Evolutionary conservation across 2,888 invertebrate genomes (phyloP).

Genomic region (Temnothorax ravouxi): DNA sequence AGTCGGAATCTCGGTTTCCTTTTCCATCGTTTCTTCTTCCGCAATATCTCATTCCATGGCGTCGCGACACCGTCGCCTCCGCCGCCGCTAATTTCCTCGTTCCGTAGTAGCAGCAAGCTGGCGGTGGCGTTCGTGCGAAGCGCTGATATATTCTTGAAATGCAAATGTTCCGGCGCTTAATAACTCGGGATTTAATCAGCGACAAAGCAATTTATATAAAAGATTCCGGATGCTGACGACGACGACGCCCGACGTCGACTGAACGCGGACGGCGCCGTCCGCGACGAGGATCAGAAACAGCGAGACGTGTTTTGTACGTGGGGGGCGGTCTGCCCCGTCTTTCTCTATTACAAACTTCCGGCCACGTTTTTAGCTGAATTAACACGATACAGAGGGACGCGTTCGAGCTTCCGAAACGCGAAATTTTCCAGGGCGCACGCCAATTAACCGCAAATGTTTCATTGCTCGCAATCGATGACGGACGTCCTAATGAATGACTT

Average conservation of each 20-base stretch:
- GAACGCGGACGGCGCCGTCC: constrained; percentile 31
- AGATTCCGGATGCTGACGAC: constrained; percentile 57
- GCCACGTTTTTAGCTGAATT: constrained; percentile 70
- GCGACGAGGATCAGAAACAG: background rate
- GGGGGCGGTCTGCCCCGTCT: constrained; percentile 19
- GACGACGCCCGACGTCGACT: constrained; percentile 26
- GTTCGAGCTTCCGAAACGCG: background rate
- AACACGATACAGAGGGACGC: constrained; percentile 39
- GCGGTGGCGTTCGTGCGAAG: constrained; percentile 14
- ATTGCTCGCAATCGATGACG: background rate
- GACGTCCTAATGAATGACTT: constrained; percentile 29
- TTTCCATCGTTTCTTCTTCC: constrained; percentile 29
- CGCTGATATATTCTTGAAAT: constrained; percentile 70
- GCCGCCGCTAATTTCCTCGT: constrained; percentile 53
- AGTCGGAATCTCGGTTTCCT: constrained; percentile 37
- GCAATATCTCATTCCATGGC: constrained; percentile 55
- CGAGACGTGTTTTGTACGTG: constrained; percentile 35
- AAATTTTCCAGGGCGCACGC: constrained; percentile 7
- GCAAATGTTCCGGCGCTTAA: constrained; percentile 70
- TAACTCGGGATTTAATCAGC: constrained; percentile 78
- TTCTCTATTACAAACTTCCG: constrained; percentile 63
- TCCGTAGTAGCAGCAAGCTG: constrained; percentile 35
- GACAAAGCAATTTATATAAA: constrained; percentile 73
- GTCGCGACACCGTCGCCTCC: constrained; percentile 37
- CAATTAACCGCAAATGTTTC: constrained; percentile 6